Base-by-base conservation (phyloP, 2,797 vertebrate genomes). In the Acanthurus tractus region DNA sequence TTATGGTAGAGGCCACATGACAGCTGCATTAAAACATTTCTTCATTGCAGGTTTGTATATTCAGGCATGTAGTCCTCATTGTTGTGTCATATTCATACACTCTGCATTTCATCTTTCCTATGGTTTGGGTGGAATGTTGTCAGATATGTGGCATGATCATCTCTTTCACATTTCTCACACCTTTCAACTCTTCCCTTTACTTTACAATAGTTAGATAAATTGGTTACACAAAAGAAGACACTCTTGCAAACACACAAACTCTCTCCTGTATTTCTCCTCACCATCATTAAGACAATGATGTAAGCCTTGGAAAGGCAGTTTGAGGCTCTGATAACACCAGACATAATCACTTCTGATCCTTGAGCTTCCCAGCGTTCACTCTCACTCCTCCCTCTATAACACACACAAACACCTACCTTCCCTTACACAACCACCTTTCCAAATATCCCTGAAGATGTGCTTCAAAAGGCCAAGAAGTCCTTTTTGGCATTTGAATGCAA, bases 281-380 rank as follows among this genome's bases (percentile, higher is more conserved):
- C 46, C 75, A 81, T 89, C 87, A 85, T 88, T 85, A 90, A 76
- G 75, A 59, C 74, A 75, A 83, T 94, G 91, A 92, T 94, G 90
- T 93, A 93, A 94, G 86, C 80, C 74, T 68, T 38, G 79, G 90
- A 78, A 92, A 92, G 87, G 59, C 55, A 8, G 64, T 59, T 74
- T 12, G 6, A 80, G 82, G 76, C 71, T 64, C 64, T 65, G 74
- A 85, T 79, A 89, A 82, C 65, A 79, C 44, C 13, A 61, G 44
- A 70, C 72, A 76, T 87, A 89, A 91, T 89, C 75, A 88, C 80
- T 83, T 74, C 40, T 85, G 82, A 89, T 89, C 81, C 79, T 50
- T 56, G n/a, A 80, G 66, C 65, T 74, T 70, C 63, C 38, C 23
- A 75, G 65, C 59, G 1, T 56, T 74, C 58, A 38, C 70, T 64